Base-by-base conservation (phyloP, 2,888 invertebrate species). In the Lasius platythorax region DNA sequence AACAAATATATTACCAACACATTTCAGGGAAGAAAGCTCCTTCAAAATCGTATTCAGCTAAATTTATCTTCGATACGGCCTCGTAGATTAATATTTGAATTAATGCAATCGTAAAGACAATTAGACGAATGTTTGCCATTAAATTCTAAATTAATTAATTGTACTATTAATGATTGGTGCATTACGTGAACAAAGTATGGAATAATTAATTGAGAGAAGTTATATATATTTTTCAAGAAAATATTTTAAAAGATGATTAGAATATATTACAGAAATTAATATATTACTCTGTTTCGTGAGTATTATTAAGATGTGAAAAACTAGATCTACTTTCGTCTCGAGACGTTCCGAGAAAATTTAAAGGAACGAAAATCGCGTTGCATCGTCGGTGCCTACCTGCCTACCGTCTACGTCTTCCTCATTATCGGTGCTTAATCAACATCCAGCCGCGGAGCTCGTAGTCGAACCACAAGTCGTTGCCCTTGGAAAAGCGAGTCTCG, bases 1-100 rank as follows among this genome's bases (percentile, higher is more conserved):
- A 70, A 72, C 72, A 46, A 81, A 81, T 72, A 70, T 61, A 63
- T 70, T 12, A 68, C 58, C 68, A 33, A 40, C 28, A 46, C 37
- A 68, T 37, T 61, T 70, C 37, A 43, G 18, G 58, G 12, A 46
- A 58, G 58, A 18, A 70, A 76, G 28, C 63, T 75, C 23, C 33
- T 64, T 64, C 50, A 64, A 50, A 53, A 61, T 58, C 33, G 23
- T 30, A 79, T 33, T 15, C 68, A 33, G 33, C 43, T 9, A n/a
- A 79, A 79, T 68, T 79, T 68, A 68, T 76, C 40, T 43, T n/a
- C 53, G 56, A 28, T 15, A 43, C 37, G 30, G 28, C 28, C 4
- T 8, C 37, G 23, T 53, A 28, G 61, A 61, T 70, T 4, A 72
- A 72, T 56, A 61, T 37, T 61, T 18, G 40, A 43, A 68, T 78